Conservation (phyloP, 2,888 invertebrate genomes). For the Dasypogon diadema region DNA sequence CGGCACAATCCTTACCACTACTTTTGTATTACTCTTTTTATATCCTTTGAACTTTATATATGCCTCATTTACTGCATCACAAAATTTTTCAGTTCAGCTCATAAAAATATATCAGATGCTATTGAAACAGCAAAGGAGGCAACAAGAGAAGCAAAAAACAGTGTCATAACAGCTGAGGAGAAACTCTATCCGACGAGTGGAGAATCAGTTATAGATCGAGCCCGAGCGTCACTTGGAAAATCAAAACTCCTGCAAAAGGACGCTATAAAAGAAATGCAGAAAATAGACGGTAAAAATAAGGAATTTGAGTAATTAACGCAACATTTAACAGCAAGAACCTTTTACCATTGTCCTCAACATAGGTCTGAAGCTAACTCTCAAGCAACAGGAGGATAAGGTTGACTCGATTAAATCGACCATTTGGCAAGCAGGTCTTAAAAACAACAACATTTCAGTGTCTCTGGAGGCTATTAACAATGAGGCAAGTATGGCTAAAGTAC, state of each 20-base stretch:
- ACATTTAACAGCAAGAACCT: constrained; percentile 16
- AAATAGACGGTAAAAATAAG: constrained; percentile 66
- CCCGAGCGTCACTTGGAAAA: constrained; percentile 70
- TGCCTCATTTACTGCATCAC: not conserved
- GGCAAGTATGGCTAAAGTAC: constrained; percentile 61
- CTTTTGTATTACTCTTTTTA: too few species aligned
- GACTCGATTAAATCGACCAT: constrained; percentile 66
- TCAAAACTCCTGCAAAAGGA: constrained; percentile 72
- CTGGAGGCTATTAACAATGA: constrained; percentile 61
- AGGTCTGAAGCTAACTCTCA: constrained; percentile 63
- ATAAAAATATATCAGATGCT: constrained; percentile 80
- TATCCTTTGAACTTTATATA: too few species aligned
- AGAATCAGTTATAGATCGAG: constrained; percentile 71
- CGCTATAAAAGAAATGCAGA: constrained; percentile 70
- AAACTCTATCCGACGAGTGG: constrained; percentile 67
- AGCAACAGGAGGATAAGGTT: constrained; percentile 64
- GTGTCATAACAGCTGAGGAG: constrained; percentile 64
- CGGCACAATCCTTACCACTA: too few species aligned
- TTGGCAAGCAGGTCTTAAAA: constrained; percentile 64
- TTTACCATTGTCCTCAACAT: not conserved
- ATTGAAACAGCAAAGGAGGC: constrained; percentile 71
- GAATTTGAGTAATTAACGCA: not conserved
- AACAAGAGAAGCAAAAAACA: constrained; percentile 68
- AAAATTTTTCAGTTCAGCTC: constrained; percentile 64
- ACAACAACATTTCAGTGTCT: constrained; percentile 66